Evolutionary conservation across 2,888 invertebrate genomes (phyloP).

Genomic region (Ennomos fuscantarius): DNA sequence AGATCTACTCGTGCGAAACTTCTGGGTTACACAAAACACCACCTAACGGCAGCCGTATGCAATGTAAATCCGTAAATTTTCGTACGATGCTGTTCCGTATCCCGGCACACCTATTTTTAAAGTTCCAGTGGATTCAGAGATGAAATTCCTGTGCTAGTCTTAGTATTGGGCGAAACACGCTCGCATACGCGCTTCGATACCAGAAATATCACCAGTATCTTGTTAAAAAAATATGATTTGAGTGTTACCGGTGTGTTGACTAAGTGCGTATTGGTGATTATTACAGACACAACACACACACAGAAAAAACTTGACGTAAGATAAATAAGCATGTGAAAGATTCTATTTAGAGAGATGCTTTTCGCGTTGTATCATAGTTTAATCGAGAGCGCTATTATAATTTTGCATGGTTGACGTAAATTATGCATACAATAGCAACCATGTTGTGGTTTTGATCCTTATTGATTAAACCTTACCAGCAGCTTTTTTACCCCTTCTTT

Average conservation of each 20-base stretch:
- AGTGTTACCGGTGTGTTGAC: slow-evolving; percentile 55
- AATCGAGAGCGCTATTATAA: slow-evolving; percentile 15
- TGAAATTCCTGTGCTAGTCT: slow-evolving; percentile 78
- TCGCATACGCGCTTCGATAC: slow-evolving; percentile 43
- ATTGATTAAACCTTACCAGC: no score
- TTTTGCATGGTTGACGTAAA: slow-evolving; percentile 20
- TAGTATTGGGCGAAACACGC: slow-evolving; percentile 71
- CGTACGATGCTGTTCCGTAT: slow-evolving; percentile 47
- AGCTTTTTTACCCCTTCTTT: no score
- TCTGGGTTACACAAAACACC: slow-evolving; percentile 24
- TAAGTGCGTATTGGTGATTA: slow-evolving; percentile 63
- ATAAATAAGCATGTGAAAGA: slow-evolving; percentile 37
- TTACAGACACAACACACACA: slow-evolving; percentile 50
- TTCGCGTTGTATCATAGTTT: slow-evolving; percentile 30
- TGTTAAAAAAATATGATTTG: slow-evolving; percentile 57
- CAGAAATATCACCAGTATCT: slow-evolving; percentile 36
- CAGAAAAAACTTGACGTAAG: slow-evolving; percentile 52
- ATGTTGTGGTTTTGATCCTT: no score
- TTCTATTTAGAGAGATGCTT: slow-evolving; percentile 43
- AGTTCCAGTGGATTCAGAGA: slow-evolving; percentile 82
- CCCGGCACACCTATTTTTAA: slow-evolving; percentile 80
- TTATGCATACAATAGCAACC: neutral
- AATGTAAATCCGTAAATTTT: slow-evolving; percentile 43
- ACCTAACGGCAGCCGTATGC: slow-evolving; percentile 36
- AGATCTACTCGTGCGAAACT: slow-evolving; percentile 23